Percentiles rank a stretch among this genome's conserved stretches.
Evolutionary conservation across 2,797 vertebrate genomes (phyloP).

Genomic region (Notolabrus celidotus): DNA sequence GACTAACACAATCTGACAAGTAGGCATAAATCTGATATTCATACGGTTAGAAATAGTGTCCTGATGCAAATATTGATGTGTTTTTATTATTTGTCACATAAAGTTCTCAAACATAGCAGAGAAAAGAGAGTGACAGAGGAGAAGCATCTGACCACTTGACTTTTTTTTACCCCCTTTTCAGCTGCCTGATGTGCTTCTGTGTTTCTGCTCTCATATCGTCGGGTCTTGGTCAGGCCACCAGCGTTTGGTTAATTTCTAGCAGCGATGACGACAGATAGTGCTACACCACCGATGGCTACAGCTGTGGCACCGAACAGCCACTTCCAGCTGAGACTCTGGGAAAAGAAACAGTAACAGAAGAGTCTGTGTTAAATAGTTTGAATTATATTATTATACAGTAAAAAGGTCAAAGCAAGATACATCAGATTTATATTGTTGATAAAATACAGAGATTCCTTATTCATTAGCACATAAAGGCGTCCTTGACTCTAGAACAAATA

Average conservation of each 20-base stretch:
- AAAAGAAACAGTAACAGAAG: slow-evolving; percentile 31
- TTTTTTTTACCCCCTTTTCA: slow-evolving; percentile 30
- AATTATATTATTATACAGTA: slow-evolving; percentile 5
- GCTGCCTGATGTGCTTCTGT: slow-evolving; percentile 59
- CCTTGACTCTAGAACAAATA: background rate
- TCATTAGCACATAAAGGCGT: slow-evolving; percentile 11
- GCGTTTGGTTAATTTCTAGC: slow-evolving; percentile 90
- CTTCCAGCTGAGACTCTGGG: slow-evolving; percentile 95
- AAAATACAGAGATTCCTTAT: background rate
- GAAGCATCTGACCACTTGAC: slow-evolving; percentile 42
- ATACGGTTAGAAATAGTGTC: slow-evolving; percentile 42
- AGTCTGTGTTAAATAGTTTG: slow-evolving; percentile 1
- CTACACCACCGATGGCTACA: slow-evolving; percentile 94
- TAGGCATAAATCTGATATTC: slow-evolving; percentile 54
- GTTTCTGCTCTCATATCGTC: slow-evolving; percentile 42
- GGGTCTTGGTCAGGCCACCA: slow-evolving; percentile 35
- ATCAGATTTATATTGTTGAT: slow-evolving; percentile 1
- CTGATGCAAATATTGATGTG: slow-evolving; percentile 46
- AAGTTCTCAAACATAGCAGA: slow-evolving; percentile 78
- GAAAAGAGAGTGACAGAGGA: slow-evolving; percentile 62
- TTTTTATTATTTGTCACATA: slow-evolving; percentile 47
- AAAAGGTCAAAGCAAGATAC: slow-evolving; percentile 19
- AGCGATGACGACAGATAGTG: slow-evolving; percentile 96
- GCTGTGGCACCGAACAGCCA: slow-evolving; percentile 97
- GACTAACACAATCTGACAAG: slow-evolving; percentile 50